Conservation (phyloP, 2,888 invertebrate species). For the Theodoxus fluviatilis region DNA sequence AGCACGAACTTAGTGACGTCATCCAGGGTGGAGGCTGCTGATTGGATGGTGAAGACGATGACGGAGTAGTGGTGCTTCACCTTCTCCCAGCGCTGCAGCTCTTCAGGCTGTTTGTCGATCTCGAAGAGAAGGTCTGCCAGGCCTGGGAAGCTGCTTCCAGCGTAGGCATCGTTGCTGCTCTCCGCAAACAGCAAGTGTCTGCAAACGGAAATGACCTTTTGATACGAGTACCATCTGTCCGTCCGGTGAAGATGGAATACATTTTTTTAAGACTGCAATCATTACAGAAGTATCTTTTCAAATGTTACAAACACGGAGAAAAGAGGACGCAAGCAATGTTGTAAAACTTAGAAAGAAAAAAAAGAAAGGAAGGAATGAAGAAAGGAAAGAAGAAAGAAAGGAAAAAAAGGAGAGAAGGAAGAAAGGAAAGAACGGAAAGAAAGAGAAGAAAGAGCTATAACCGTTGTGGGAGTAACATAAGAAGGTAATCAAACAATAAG, state of each 20-base stretch:
- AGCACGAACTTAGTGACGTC: conserved; percentile 40
- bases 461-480: no score
- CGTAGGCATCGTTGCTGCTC: conserved; percentile 48
- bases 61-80: conserved; percentile 47
- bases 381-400: no score
- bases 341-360: no score
- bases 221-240: not conserved
- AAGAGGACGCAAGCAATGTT: no score
- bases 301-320: no score
- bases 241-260: not conserved
- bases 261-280: no score
- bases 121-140: conserved; percentile 53
- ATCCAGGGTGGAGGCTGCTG: conserved; percentile 43
- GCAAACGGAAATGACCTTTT: conserved; percentile 17
- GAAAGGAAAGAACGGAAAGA: no score
- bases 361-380: no score
- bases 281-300: no score
- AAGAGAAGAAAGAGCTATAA: no score
- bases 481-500: no score
- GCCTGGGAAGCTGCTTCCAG: conserved; percentile 59
- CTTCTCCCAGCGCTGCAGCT: conserved; percentile 37
- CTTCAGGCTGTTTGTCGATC: conserved; percentile 38
- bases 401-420: no score
- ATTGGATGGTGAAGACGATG: conserved; percentile 40
- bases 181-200: conserved; percentile 63